These are phyloP conservation scores for Hypocryptadius cinnamomeus DNA, from an alignment of 2,113 vertebrate genomes.

Conservation along the genomic window DNA sequence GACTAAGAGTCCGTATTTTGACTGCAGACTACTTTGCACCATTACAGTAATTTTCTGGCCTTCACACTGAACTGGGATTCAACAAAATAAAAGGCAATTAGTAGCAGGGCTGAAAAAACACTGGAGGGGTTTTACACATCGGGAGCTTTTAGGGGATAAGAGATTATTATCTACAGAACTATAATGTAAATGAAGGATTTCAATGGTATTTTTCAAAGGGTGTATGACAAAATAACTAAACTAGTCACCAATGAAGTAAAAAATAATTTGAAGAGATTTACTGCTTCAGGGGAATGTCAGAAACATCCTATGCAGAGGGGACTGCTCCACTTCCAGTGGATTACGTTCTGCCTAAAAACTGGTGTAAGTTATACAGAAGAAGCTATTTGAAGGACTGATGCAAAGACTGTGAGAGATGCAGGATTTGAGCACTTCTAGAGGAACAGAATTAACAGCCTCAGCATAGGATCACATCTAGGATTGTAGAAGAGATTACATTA, in stretches of 20 bases:
- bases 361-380: neutral
- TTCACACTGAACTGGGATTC: neutral
- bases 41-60: neutral
- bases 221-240: neutral
- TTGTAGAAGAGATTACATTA: neutral
- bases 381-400: neutral
- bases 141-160: neutral
- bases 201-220: neutral
- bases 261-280: neutral
- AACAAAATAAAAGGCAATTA: neutral
- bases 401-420: neutral
- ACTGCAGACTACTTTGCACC: neutral
- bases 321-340: neutral
- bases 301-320: neutral
- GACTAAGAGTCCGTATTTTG: neutral
- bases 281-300: neutral
- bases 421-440: neutral
- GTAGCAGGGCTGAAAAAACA: neutral
- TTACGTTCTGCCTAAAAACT: neutral
- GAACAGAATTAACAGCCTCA: neutral
- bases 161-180: neutral
- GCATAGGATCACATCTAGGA: neutral
- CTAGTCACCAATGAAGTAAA: neutral
- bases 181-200: neutral
- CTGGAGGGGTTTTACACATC: neutral